A percentile compares a stretch with the other conserved stretches of the same genome.
phyloP scores from a whole-genome alignment of 30 jellyfish, hydroid and myxozoan genomes.

The Catostylus mosaicus region DNA sequence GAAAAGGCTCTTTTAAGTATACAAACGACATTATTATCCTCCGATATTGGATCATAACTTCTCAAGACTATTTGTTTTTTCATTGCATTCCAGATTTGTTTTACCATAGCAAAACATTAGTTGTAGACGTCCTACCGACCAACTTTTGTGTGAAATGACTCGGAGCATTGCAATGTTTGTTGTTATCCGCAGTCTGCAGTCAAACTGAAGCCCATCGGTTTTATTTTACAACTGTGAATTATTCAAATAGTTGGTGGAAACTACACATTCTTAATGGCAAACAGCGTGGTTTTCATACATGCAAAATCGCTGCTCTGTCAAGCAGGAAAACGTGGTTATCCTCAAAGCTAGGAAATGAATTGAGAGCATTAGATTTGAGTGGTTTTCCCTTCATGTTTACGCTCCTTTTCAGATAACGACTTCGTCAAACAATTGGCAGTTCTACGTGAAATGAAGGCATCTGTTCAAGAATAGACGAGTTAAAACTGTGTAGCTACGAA shows the following conservation, averaged over 20 bases:
- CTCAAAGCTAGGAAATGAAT: constrained; percentile 19
- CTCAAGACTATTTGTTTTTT: constrained; percentile 51
- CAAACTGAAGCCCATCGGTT: constrained; percentile 19
- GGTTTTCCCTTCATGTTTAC: constrained; percentile 8
- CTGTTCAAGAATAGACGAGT: not conserved
- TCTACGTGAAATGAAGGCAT: not conserved
- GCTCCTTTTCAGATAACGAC: constrained; percentile 5
- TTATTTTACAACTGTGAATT: constrained; percentile 33
- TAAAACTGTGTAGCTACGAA: not conserved
- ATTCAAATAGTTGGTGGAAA: constrained; percentile 40
- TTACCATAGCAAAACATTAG: constrained; percentile 21
- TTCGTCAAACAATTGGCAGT: not conserved
- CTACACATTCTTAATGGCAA: constrained; percentile 47
- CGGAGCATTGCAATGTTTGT: constrained; percentile 29
- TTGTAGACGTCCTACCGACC: constrained; percentile 36
- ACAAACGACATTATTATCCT: constrained; percentile 49
- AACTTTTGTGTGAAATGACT: constrained; percentile 3
- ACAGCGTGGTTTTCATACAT: constrained; percentile 35
- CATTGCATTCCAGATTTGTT: constrained; percentile 14
- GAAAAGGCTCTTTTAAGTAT: constrained; percentile 29
- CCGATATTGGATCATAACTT: constrained; percentile 38
- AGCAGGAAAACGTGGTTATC: constrained; percentile 48
- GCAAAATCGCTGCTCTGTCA: constrained; percentile 31
- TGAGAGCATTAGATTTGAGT: not conserved
- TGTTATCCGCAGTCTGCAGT: constrained; percentile 35